Percentiles rank a stretch among this genome's conserved stretches.
Evolutionary conservation across 2,888 invertebrate species (phyloP).

Genomic region (Seladonia tumulorum): DNA sequence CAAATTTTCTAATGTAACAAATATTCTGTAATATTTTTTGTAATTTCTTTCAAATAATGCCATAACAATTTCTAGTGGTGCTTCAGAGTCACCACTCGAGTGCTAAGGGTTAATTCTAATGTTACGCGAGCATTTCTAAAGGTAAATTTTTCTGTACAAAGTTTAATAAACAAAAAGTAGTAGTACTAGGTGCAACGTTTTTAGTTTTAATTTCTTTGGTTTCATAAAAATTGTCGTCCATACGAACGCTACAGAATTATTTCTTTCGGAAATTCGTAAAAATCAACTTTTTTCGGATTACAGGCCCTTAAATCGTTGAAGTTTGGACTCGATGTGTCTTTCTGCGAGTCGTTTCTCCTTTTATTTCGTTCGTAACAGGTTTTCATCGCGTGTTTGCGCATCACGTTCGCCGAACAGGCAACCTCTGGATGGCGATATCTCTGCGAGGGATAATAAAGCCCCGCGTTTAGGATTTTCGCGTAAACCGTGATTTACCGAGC

Average conservation of each 20-base stretch:
- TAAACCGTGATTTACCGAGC: conserved; percentile 24
- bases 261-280: not conserved
- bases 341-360: not conserved
- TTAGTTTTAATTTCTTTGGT: no score
- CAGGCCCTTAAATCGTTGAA: conserved; percentile 20
- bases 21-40: no score
- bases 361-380: conserved; percentile 21
- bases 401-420: conserved; percentile 21
- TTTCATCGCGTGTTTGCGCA: conserved; percentile 17
- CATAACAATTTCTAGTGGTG: no score
- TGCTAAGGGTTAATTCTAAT: no score
- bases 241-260: not conserved
- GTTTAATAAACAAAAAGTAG: no score
- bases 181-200: no score
- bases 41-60: no score
- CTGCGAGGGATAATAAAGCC: conserved; percentile 21
- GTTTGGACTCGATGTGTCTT: not conserved
- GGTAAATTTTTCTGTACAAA: no score
- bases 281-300: not conserved
- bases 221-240: no score
- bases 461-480: conserved; percentile 26
- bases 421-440: conserved; percentile 23
- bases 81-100: no score
- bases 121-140: no score
- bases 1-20: no score